These are phyloP conservation scores for Arion vulgaris DNA, from an alignment of 1,140 invertebrate species.

Conservation along the genomic window DNA sequence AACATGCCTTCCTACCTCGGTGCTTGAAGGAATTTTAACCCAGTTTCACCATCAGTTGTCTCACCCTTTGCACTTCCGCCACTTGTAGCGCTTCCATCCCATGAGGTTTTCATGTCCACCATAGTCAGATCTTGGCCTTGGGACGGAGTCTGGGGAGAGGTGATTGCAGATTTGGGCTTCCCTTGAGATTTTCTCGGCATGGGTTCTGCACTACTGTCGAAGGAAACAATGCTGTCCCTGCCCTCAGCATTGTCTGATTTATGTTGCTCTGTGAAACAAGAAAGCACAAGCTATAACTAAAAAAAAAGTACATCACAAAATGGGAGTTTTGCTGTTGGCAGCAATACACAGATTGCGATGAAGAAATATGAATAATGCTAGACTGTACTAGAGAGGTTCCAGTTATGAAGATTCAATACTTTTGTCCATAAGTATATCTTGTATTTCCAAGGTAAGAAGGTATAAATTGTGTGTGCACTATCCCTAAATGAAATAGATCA, in stretches of 20 bases:
- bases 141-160: neutral
- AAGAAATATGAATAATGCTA: too few species aligned
- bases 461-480: too few species aligned
- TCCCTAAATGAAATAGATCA: too few species aligned
- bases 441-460: too few species aligned
- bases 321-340: too few species aligned
- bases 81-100: slow-evolving; percentile 27
- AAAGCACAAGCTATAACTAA: neutral
- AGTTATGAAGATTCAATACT: too few species aligned
- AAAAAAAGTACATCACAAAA: neutral
- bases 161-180: neutral
- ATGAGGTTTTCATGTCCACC: slow-evolving; percentile 41
- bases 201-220: slow-evolving; percentile 35
- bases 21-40: slow-evolving; percentile 32
- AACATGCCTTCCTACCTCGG: slow-evolving; percentile 22
- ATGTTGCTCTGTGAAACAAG: neutral
- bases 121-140: slow-evolving; percentile 14
- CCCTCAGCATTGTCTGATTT: neutral
- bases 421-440: too few species aligned
- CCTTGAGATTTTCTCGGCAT: slow-evolving; percentile 5
- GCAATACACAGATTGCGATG: too few species aligned
- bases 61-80: slow-evolving; percentile 35
- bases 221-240: neutral
- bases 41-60: slow-evolving; percentile 29
- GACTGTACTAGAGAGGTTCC: too few species aligned